phyloP scores from a whole-genome alignment of 2,888 invertebrate genomes.

The Gibbula magus region DNA sequence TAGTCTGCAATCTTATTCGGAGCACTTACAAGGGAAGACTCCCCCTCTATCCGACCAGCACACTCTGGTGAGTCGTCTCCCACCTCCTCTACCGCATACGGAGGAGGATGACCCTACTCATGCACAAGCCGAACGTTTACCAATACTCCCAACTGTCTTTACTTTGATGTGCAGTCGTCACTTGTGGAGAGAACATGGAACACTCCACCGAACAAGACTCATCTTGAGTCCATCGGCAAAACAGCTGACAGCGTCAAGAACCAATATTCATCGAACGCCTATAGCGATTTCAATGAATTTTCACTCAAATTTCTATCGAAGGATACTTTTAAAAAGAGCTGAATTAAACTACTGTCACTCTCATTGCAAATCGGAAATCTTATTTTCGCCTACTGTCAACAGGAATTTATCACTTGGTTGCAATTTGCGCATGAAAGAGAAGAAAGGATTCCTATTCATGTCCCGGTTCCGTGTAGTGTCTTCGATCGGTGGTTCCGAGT shows the following conservation, averaged over 20 bases:
- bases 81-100: neutral
- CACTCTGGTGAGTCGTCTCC: neutral
- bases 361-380: neutral
- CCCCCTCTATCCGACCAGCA: neutral
- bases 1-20: too few relatives aligned
- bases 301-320: neutral
- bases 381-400: slow-evolving; percentile 19
- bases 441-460: neutral
- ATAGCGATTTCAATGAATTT: slow-evolving; percentile 15
- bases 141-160: slow-evolving; percentile 15
- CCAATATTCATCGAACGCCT: neutral
- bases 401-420: slow-evolving; percentile 17
- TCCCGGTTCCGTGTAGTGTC: neutral
- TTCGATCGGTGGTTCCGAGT: neutral
- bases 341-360: slow-evolving; percentile 23
- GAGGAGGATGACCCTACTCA: neutral
- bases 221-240: slow-evolving; percentile 3
- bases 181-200: neutral
- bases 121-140: neutral
- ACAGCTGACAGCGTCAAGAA: neutral
- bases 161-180: neutral
- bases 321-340: neutral
- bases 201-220: neutral
- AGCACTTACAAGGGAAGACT: too few relatives aligned
- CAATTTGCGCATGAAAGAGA: slow-evolving; percentile 10